These are phyloP conservation scores for Acanthosepion esculentum DNA, from an alignment of 2,888 invertebrate species.

Conservation along the genomic window DNA sequence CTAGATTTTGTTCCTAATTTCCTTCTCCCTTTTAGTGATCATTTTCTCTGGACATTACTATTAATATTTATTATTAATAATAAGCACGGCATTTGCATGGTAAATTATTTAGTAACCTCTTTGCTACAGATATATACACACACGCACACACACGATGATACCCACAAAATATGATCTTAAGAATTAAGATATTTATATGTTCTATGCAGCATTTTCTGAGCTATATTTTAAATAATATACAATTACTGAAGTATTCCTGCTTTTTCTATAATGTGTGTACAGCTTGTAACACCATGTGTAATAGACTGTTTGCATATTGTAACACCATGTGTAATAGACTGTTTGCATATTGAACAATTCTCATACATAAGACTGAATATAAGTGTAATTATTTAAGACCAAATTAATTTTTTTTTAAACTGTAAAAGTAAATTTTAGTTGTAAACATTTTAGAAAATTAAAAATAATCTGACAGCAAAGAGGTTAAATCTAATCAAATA, in stretches of 20 bases:
- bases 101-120: background rate
- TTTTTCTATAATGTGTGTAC: background rate
- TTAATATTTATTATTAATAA: background rate
- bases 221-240: no score
- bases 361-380: no score
- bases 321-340: background rate
- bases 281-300: background rate
- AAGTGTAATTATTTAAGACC: no score
- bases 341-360: no score
- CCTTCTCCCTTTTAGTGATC: background rate
- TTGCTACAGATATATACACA: background rate
- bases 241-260: background rate
- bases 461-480: background rate
- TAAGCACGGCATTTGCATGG: background rate
- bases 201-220: no score
- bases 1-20: background rate
- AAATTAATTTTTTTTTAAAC: no score
- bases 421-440: no score
- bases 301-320: background rate
- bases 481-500: background rate
- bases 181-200: no score
- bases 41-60: background rate
- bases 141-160: no score
- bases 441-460: background rate
- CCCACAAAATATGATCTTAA: no score